These are phyloP conservation scores for Lymantria dispar DNA, from an alignment of 2,888 invertebrate genomes.

Conservation along the genomic window DNA sequence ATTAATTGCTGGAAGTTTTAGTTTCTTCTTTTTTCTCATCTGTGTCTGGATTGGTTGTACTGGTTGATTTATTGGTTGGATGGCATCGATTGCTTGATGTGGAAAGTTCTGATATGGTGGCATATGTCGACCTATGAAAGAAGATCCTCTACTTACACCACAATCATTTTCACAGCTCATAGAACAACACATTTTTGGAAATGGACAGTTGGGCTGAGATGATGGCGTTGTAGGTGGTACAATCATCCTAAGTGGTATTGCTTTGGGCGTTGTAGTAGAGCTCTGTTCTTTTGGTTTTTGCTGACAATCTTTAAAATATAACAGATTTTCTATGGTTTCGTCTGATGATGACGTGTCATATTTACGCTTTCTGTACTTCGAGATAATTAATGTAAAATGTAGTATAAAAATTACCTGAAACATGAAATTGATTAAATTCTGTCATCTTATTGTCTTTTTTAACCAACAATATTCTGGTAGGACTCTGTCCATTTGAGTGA, in stretches of 20 bases:
- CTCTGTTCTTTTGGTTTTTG: slow-evolving; percentile 32
- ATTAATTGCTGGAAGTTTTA: slow-evolving; percentile 21
- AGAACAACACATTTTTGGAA: slow-evolving; percentile 66
- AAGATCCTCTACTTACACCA: slow-evolving; percentile 11
- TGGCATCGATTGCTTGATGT: background rate
- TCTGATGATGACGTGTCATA: slow-evolving; percentile 50
- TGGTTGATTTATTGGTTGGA: slow-evolving; percentile 5
- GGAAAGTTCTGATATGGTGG: slow-evolving; percentile 15
- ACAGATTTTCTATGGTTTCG: slow-evolving; percentile 67
- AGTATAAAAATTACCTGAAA: slow-evolving; percentile 50
- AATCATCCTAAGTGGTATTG: background rate
- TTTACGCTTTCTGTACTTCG: slow-evolving; percentile 29
- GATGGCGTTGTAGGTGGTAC: slow-evolving; percentile 1
- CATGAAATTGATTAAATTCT: background rate
- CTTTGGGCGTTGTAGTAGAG: background rate
- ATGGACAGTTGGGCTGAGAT: slow-evolving; percentile 39
- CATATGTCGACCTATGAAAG: slow-evolving; percentile 31
- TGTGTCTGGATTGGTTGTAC: slow-evolving; percentile 23
- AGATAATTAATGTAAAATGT: slow-evolving; percentile 36
- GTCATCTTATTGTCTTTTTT: too few relatives aligned
- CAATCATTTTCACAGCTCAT: slow-evolving; percentile 64
- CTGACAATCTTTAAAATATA: slow-evolving; percentile 67
- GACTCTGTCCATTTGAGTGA: too few relatives aligned
- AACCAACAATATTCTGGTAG: too few relatives aligned
- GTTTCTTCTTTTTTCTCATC: slow-evolving; percentile 44